A percentile compares a stretch with the other conserved stretches of the same genome.
Evolutionary conservation across 2,113 vertebrate species (phyloP).

Genomic region (Pavo muticus): DNA sequence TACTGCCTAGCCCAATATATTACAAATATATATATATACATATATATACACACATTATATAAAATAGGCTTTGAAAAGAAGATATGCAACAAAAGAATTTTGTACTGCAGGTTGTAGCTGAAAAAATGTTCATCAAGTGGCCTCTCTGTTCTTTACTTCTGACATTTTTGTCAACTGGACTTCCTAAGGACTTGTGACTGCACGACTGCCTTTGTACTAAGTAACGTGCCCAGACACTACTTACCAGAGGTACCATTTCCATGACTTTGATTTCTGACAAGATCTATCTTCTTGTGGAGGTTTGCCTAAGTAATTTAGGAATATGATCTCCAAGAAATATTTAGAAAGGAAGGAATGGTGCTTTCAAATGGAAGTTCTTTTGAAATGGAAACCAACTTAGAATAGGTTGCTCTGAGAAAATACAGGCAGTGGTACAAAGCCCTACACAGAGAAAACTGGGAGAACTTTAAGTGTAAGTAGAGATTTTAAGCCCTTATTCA

Average conservation of each 20-base stretch:
- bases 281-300: not conserved
- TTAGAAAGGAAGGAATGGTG: not conserved
- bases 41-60: not conserved
- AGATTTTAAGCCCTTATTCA: not conserved
- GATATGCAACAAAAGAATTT: not conserved
- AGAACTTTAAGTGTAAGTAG: not conserved
- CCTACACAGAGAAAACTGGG: not conserved
- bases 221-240: not conserved
- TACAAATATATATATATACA: not conserved
- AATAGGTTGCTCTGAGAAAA: not conserved
- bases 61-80: not conserved
- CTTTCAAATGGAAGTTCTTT: not conserved
- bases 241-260: not conserved
- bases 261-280: not conserved
- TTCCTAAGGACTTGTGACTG: not conserved
- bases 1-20: not conserved
- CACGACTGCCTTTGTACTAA: not conserved
- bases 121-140: not conserved
- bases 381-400: not conserved
- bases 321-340: not conserved
- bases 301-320: not conserved
- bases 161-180: not conserved
- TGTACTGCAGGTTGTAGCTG: not conserved
- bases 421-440: not conserved
- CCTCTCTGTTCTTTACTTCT: not conserved